Evolutionary conservation across 2,888 invertebrate species (phyloP).

Genomic region (Drosophila anomelani): DNA sequence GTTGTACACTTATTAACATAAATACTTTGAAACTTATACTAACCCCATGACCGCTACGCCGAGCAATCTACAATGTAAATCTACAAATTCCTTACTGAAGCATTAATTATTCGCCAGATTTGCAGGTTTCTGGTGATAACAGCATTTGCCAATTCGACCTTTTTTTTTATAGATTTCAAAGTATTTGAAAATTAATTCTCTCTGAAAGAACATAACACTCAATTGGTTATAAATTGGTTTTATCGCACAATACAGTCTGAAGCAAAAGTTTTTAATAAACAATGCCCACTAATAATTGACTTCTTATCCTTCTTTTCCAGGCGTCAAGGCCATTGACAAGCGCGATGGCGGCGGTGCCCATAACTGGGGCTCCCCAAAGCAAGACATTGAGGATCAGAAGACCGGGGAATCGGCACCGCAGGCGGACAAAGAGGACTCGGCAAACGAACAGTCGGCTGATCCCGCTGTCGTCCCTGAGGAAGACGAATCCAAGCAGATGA

Average conservation of each 20-base stretch:
- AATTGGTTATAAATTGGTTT: background rate
- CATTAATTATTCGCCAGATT: conserved; percentile 3
- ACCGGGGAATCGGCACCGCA: conserved; percentile 57
- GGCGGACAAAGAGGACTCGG: conserved; percentile 82
- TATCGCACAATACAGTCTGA: background rate
- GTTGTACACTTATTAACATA: background rate
- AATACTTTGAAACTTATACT: background rate
- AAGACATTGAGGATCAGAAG: conserved; percentile 90
- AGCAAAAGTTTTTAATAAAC: background rate
- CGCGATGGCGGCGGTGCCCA: conserved; percentile 97
- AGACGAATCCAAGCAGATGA: conserved; percentile 94
- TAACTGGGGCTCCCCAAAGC: conserved; percentile 98
- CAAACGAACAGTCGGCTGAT: conserved; percentile 84
- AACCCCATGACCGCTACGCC: background rate
- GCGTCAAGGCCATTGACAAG: conserved; percentile 95
- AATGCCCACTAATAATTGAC: background rate
- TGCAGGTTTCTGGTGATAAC: background rate
- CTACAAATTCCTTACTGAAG: conserved; percentile 8
- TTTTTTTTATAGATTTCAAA: background rate
- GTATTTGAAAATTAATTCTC: background rate
- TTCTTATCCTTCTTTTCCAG: conserved; percentile 36
- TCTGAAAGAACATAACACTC: background rate
- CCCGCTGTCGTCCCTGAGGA: conserved; percentile 86
- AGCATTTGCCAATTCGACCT: background rate
- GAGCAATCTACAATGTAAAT: conserved; percentile 2